Evolutionary conservation across 2,113 vertebrate genomes (phyloP), one percentile per base, ranked within the genome.

Genomic region (Oxygymnocypris stewartii): DNA sequence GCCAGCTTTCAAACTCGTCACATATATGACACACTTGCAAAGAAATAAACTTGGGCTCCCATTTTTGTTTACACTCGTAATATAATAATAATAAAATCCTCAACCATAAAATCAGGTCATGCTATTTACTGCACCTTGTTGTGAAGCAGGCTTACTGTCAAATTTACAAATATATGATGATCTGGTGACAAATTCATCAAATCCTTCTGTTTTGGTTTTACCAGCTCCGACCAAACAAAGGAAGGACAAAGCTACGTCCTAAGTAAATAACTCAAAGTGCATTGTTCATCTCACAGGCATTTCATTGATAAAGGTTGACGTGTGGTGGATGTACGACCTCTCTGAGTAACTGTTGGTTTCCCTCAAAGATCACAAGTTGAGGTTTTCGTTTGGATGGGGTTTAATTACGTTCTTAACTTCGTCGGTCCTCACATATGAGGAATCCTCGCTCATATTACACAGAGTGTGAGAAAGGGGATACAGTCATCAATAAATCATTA

Each of bases 401-500:
- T 54, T 74, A 84, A 71, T 73, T 79, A 84, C 57, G 7, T 69
- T 84, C 61, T 73, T 63, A 79, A 84, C 86, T 61, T 79, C 59
- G 65, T 47, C 63, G 16, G 13, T 75, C 44, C 35, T 44, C 61
- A 71, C 74, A 78, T 57, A 67, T 37, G 12, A 59, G 47, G 63
- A 75, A 79, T 84, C 61, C 82, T 79, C 10, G 20, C 54, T 87
- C 73, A 65, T 76, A 59, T 84, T 87, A 25, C 28, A 49, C 11
- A 84, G 65, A 12, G 54, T 80, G 82, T 87, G 82, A 87, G 86
- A 87, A 87, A 87, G 75, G 37, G 74, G 75, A 78, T 79, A 71
- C 44, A 71, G 75, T 71, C 82, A 84, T 87, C 82, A 87, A 87
- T 85, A 87, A 87, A 87, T 84, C 82, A 84, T 87, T 80, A 61